phyloP scores from a whole-genome alignment of 2,797 vertebrate genomes.

The Premnoplex brunnescens region DNA sequence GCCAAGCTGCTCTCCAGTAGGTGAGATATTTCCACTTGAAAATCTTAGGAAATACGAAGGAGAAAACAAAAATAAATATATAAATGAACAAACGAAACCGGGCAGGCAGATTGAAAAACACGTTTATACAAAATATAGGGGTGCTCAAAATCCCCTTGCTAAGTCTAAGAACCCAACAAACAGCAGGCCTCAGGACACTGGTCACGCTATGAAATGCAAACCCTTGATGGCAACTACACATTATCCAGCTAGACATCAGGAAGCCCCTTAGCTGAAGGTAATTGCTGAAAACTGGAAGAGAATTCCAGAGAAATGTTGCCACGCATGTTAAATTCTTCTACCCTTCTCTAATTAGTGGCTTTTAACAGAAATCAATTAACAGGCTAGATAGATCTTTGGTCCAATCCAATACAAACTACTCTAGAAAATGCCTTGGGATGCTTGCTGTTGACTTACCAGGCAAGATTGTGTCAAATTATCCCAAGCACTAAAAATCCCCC shows the following conservation, averaged over 20 bases:
- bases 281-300: background rate
- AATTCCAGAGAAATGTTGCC: background rate
- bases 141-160: background rate
- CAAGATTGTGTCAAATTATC: background rate
- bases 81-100: background rate
- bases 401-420: background rate
- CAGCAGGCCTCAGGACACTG: background rate
- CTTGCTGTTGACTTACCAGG: background rate
- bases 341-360: background rate
- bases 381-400: background rate
- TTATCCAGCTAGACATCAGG: background rate
- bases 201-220: background rate
- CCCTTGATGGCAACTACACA: background rate
- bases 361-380: background rate
- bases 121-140: background rate
- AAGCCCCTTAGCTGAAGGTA: background rate
- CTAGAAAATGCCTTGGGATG: background rate
- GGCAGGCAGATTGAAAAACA: background rate
- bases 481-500: background rate
- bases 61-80: background rate
- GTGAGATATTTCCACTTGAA: background rate
- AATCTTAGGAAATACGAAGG: background rate
- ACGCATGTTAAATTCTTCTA: background rate
- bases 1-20: background rate
- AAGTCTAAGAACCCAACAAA: background rate